Base-by-base conservation (phyloP, 2,888 invertebrate genomes). In the Microctonus hyperodae region DNA sequence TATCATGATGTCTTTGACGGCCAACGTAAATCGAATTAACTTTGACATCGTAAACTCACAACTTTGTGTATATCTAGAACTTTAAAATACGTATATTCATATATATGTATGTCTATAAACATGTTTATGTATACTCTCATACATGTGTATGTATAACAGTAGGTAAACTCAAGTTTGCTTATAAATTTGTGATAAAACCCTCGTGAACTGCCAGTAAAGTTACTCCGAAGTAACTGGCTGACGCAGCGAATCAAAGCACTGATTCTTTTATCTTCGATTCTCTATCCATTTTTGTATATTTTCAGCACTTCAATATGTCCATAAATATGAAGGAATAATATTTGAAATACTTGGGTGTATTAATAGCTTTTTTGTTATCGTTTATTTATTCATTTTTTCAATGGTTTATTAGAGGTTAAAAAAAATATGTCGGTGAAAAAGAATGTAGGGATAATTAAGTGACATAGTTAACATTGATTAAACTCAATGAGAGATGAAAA, bases 401-500 rank as follows among this genome's bases (percentile, higher is more conserved):
- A 13, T 11, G 13, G 13, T 25, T 20, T 31, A 50, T 7, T 7
- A 28, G 20, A 50, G 20, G 22, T 22, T 6, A 28, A 22, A 31
- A 50, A 40, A 55, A 63, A 55, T 40, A 37, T 31, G 25, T 51
- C 57, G 40, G 59, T 51, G 66, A n/a, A n/a, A 70, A 69, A 16
- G 16, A 7, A 16, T n/a, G 16, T 16, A 20, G 44, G 44, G 16
- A 76, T 75, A 76, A 80, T 80, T 78, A 76, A 79, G 73, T 73
- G 68, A 72, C 70, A 70, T 68, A 64, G 70, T 69, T 69, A 65
- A 64, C 66, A 70, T 69, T 76, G 75, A 74, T 74, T 73, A 74
- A 76, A 75, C 73, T 73, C 76, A 76, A 79, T 80, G 77, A 80
- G 81, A 81, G 79, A 82, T 80, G 80, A 81, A 80, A 82, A 82